A percentile compares a stretch with the other conserved stretches of the same genome.
phyloP scores from a whole-genome alignment of 2,888 invertebrate species.

The Melinopterus prodromus region DNA sequence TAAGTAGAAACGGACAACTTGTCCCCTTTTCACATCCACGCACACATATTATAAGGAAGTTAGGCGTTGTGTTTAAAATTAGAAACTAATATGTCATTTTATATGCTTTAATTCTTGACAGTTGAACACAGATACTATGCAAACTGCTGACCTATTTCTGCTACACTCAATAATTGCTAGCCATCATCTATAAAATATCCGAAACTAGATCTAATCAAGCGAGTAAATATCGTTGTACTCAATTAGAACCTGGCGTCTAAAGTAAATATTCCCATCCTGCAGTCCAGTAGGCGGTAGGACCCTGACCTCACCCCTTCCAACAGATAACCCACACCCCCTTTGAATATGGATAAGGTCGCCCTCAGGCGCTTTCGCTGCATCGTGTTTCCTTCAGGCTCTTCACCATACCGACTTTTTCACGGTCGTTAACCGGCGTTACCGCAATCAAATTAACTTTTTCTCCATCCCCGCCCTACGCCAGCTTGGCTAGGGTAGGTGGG shows the following conservation, averaged over 20 bases:
- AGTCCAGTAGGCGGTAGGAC: background rate
- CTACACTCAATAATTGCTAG: too few relatives aligned
- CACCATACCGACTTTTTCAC: constrained; percentile 14
- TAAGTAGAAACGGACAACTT: too few relatives aligned
- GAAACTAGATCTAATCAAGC: background rate
- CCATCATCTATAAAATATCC: background rate
- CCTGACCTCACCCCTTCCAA: background rate
- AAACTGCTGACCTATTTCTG: too few relatives aligned
- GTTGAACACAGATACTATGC: too few relatives aligned
- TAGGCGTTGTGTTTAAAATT: too few relatives aligned
- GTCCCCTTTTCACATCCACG: too few relatives aligned
- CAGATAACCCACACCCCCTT: background rate
- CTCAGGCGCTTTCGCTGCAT: background rate
- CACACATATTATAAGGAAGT: too few relatives aligned
- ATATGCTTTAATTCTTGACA: too few relatives aligned
- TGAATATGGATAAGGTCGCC: constrained; percentile 4
- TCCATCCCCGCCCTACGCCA: background rate
- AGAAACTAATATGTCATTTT: too few relatives aligned
- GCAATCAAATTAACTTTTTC: constrained; percentile 27
- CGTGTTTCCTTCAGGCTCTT: background rate
- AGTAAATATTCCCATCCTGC: background rate
- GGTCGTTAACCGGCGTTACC: constrained; percentile 21
- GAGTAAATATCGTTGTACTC: background rate
- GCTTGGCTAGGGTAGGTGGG: background rate
- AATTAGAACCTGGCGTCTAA: background rate